Base-by-base conservation (phyloP, 2,113 vertebrate genomes). In the Ovibos moschatus region DNA sequence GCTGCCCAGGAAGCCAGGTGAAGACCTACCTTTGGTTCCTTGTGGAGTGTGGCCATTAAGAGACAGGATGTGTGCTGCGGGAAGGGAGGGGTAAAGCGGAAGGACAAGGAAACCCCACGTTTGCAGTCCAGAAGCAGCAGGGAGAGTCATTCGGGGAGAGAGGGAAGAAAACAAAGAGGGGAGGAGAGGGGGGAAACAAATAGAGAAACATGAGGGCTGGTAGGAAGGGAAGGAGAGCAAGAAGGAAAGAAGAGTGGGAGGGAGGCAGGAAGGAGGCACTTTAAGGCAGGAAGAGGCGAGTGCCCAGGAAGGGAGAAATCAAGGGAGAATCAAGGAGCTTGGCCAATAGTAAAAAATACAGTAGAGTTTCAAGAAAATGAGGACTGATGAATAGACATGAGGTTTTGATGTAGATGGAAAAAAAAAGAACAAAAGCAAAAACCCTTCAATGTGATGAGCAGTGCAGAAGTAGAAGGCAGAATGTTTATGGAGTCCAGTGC, bases 221-320 rank as follows among this genome's bases (percentile, higher is more conserved):
- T 19, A 58, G 21, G 6, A 30, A 25, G 19, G 13, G 15, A 17
- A 21, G 17, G 17, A 25, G n/a, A 6, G 12, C 8, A 17, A 11
- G 15, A 27, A 17, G n/a, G n/a, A 47, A 45, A 10, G 5, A 1
- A 45, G n/a, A 14, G 0, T 4, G 14, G 14, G 15, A 51, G 16
- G 25, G 2, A n/a, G 10, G 17, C 8, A 27, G 27, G 23, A 17
- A 6, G 62, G 6, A 45, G n/a, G n/a, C 27, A 6, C 2, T 6
- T 28, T 47, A 14, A 78, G 27, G 27, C 2, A 76, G 64, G 40
- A 76, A 3, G 45, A 85, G 7, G 45, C 87, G 3, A 15, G 53
- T 43, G 3, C 30, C 19, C 40, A 36, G 67, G 27, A 82, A 40
- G 12, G 36, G 40, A n/a, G 17, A 58, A 40, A 45, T 45, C 43